phyloP scores from a whole-genome alignment of 2,888 invertebrate species.

The Agrochola lychnidis region DNA sequence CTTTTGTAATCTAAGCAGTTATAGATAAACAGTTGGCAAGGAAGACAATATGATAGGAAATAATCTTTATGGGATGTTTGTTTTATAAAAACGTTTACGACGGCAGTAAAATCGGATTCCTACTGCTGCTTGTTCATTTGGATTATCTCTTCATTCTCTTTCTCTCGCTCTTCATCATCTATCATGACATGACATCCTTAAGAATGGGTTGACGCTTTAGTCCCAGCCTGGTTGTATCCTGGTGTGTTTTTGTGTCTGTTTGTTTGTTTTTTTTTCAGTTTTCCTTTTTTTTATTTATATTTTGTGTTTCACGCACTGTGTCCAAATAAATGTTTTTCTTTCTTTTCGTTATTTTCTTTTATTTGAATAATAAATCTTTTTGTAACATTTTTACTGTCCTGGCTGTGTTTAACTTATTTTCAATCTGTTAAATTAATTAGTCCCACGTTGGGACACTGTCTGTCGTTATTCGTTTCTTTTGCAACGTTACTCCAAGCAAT shows the following conservation, averaged over 20 bases:
- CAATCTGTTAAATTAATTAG: conserved; percentile 56
- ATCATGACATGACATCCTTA: neutral
- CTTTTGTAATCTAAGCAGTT: neutral
- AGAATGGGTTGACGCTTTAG: neutral
- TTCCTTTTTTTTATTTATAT: too few species aligned
- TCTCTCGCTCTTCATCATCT: neutral
- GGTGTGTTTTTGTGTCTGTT: too few species aligned
- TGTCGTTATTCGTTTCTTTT: conserved; percentile 36
- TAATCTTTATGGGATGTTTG: conserved; percentile 4
- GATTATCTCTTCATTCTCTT: neutral
- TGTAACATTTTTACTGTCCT: neutral
- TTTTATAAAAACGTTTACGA: neutral
- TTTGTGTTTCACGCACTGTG: too few species aligned
- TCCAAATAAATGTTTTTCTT: too few species aligned
- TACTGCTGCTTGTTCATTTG: neutral
- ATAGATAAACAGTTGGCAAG: neutral
- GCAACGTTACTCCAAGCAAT: conserved; percentile 55
- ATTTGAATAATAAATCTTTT: neutral
- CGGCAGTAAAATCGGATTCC: neutral
- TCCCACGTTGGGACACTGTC: conserved; percentile 52
- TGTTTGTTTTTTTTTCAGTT: too few species aligned
- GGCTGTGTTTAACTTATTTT: conserved; percentile 19
- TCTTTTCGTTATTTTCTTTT: too few species aligned
- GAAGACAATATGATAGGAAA: conserved; percentile 16
- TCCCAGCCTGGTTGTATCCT: neutral